Conservation (phyloP, 2,797 vertebrate species). For the Crypturellus tataupa region DNA sequence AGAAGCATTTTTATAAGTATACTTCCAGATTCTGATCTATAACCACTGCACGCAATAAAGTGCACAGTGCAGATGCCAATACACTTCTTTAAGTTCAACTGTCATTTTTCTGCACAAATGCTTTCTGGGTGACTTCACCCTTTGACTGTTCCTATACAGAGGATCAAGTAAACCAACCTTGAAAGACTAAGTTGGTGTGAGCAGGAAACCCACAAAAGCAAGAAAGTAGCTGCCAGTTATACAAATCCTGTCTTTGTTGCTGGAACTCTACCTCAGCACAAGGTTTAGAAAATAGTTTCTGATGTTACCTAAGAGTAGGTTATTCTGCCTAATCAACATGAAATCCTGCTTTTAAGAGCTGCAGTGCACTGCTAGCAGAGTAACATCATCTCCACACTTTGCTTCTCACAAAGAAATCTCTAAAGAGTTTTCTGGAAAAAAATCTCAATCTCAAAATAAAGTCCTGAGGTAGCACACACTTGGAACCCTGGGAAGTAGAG, state of each 20-base stretch:
- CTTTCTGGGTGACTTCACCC: constrained; percentile 29
- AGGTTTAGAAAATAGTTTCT: neutral
- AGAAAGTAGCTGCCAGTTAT: neutral
- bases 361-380: neutral
- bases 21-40: neutral
- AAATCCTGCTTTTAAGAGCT: neutral
- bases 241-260: neutral
- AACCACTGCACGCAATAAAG: neutral
- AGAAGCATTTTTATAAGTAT: neutral
- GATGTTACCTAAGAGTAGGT: neutral
- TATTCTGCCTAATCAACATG: neutral
- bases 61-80: neutral
- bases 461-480: neutral
- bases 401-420: neutral
- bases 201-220: constrained; percentile 8
- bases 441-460: neutral
- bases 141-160: neutral
- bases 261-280: neutral
- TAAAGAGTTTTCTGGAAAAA: neutral
- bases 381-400: neutral
- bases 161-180: neutral
- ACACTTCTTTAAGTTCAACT: neutral
- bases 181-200: constrained; percentile 19
- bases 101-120: constrained; percentile 21
- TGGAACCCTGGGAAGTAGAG: neutral